Evolutionary conservation across 2,797 vertebrate genomes (phyloP).

Genomic region (Bovichtus variegatus): DNA sequence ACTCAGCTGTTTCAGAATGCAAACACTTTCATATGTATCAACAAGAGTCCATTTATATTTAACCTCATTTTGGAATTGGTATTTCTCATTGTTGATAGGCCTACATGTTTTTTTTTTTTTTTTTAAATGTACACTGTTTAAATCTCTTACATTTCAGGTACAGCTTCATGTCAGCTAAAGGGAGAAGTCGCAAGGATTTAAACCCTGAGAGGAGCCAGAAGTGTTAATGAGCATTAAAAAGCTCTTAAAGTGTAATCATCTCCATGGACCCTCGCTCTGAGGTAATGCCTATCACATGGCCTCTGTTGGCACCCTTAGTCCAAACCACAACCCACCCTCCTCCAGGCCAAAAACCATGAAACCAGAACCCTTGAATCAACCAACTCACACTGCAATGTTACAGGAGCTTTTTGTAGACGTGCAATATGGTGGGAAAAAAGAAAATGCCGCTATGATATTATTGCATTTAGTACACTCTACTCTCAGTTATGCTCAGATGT

Average conservation of each 20-base stretch:
- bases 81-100: too few species aligned
- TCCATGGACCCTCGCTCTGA: constrained; percentile 80
- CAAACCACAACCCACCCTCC: constrained; percentile 55
- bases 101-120: too few species aligned
- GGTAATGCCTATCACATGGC: constrained; percentile 82
- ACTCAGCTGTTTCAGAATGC: constrained; percentile 79
- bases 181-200: constrained; percentile 55
- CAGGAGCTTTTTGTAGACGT: constrained; percentile 1
- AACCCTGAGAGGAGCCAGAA: constrained; percentile 82
- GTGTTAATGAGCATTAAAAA: constrained; percentile 90
- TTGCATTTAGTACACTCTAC: neutral
- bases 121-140: neutral
- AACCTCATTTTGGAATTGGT: neutral
- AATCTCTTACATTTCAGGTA: neutral
- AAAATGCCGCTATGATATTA: constrained; percentile 16
- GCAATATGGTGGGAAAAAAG: constrained; percentile 1
- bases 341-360: constrained; percentile 59
- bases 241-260: constrained; percentile 86
- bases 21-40: constrained; percentile 13
- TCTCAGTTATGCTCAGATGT: neutral
- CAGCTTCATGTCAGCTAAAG: constrained; percentile 1
- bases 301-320: constrained; percentile 45
- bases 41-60: neutral
- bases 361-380: constrained; percentile 49
- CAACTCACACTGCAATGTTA: constrained; percentile 23